Base-by-base conservation (phyloP, 2,797 vertebrate genomes). In the Syngnathus rostellatus region DNA sequence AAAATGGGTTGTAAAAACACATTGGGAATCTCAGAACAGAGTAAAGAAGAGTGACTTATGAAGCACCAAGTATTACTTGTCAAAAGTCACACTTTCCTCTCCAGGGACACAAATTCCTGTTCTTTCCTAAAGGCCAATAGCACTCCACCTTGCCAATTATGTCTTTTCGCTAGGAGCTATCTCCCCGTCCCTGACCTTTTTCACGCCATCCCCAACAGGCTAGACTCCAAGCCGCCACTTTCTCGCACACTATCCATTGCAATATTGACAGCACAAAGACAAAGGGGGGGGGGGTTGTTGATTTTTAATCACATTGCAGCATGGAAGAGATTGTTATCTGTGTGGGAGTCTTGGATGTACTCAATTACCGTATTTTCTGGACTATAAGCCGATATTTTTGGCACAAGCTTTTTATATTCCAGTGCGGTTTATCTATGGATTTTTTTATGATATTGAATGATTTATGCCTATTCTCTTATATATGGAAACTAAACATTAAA, bases 141-240 rank as follows among this genome's bases (percentile, higher is more conserved):
- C 60, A 62, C n/a, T 62, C 60, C 60, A 62, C 74, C 78, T 81
- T 76, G 74, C 73, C 79, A 86, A 85, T 86, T 83, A 89, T 77
- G 81, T 80, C 80, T 81, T 82, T 83, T 84, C 61, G 68, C 71
- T 70, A 23, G 60, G 71, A 86, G 73, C 72, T 78, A 79, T 83
- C 80, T 87, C 76, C 77, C 68, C 2, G 65, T 85, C 80, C 77
- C 76, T 85, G 85, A 89, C 86, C 85, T 90, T 88, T 85, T 80
- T 72, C 21, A 65, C 73, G 76, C 64, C n/a, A 64, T 73, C 83
- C 82, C 78, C 83, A 76, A 54, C 38, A 79, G 81, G 76, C 76
- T 41, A 25, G 60, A 62, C 57, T n/a, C 23, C 7, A 69, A 73
- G 76, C 73, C 66, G 70, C 48, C 74, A 77, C 78, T 80, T 76